phyloP scores from a whole-genome alignment of 1,140 invertebrate genomes.

The Drosophila jambulina region DNA sequence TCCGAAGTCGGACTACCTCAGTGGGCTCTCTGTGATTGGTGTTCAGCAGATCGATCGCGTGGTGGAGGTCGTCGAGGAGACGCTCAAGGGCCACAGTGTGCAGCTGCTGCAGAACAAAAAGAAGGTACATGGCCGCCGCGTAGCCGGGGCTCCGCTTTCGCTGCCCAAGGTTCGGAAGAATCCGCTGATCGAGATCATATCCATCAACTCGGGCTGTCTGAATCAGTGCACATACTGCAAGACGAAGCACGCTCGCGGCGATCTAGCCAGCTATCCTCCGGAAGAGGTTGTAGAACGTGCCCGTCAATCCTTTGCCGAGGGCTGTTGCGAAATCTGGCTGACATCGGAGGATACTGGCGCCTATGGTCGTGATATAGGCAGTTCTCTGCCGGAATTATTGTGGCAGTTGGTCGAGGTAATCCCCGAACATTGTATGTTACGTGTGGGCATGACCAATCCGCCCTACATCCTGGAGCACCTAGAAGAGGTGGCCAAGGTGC shows the following conservation, averaged over 20 bases:
- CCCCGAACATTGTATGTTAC: constrained; percentile 94
- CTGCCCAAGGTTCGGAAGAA: constrained; percentile 98
- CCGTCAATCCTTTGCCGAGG: constrained; percentile 94
- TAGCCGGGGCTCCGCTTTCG: constrained; percentile 93
- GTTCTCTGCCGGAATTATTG: constrained; percentile 94
- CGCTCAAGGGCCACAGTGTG: constrained; percentile 92
- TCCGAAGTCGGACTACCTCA: constrained; percentile 90
- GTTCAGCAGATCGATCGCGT: constrained; percentile 99
- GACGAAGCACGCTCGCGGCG: constrained; percentile 98
- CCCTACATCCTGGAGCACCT: constrained; percentile 98
- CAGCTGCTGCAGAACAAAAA: constrained; percentile 93
- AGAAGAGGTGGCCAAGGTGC: constrained; percentile 95
- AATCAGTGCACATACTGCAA: constrained; percentile 99
- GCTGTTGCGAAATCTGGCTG: constrained; percentile 98
- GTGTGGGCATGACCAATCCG: constrained; percentile 99
- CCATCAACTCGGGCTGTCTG: constrained; percentile 98
- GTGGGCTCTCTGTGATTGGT: constrained; percentile 95
- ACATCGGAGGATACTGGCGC: constrained; percentile 99
- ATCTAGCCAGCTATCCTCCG: constrained; percentile 96
- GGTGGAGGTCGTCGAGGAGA: constrained; percentile 99
- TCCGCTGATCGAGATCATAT: constrained; percentile 98
- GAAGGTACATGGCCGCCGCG: constrained; percentile 91
- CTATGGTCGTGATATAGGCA: constrained; percentile 97
- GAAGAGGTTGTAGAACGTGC: constrained; percentile 93
- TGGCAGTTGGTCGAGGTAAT: constrained; percentile 95